phyloP scores from a whole-genome alignment of 2,113 vertebrate species.

The Labeo rohita region DNA sequence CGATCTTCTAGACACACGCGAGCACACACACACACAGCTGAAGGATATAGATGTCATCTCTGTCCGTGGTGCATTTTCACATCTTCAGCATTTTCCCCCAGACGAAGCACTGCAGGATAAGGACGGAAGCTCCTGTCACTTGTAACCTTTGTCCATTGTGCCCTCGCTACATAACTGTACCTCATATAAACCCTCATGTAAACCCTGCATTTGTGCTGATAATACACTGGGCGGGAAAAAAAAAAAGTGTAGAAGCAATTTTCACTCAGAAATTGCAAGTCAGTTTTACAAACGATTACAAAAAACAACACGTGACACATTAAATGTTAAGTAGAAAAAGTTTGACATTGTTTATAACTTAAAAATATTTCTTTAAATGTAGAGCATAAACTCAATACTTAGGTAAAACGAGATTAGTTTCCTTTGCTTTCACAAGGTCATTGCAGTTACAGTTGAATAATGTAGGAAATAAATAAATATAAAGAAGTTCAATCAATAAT shows the following conservation, averaged over 20 bases:
- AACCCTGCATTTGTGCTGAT: background rate
- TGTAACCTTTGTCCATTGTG: conserved; percentile 32
- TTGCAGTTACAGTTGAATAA: conserved; percentile 26
- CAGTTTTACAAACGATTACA: too few species aligned
- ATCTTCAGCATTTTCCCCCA: conserved; percentile 46
- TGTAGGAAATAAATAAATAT: conserved; percentile 42
- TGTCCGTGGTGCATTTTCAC: conserved; percentile 15
- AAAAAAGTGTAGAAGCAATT: background rate
- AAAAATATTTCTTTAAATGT: too few species aligned
- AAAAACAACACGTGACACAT: too few species aligned
- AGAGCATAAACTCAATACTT: too few species aligned
- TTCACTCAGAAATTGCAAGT: background rate
- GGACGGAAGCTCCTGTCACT: conserved; percentile 30
- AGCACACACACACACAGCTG: conserved; percentile 32
- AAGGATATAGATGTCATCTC: conserved; percentile 48
- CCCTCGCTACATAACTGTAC: background rate
- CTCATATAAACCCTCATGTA: background rate
- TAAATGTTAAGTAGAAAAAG: too few species aligned
- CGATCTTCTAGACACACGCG: conserved; percentile 40
- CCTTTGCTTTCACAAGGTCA: background rate
- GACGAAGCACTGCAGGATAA: conserved; percentile 40
- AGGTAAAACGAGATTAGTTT: conserved; percentile 7
- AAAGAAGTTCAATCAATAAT: conserved; percentile 33
- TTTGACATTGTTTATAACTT: too few species aligned
- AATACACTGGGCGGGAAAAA: background rate